Conservation (phyloP, 2,797 vertebrate genomes). For the Brachyalestes nurse region DNA sequence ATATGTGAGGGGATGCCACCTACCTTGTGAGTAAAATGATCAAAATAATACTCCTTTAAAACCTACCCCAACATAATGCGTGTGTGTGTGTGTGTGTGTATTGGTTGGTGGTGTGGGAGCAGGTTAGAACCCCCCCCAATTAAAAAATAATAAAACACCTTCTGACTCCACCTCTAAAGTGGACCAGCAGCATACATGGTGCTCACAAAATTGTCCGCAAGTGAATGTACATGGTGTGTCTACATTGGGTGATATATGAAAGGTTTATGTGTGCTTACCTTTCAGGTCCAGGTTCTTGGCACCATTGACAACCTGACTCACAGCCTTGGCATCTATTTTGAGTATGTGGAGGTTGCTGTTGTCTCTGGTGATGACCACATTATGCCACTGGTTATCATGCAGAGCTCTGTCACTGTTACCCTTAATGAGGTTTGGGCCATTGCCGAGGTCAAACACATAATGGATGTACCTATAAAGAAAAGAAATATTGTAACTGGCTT, state of each 20-base stretch:
- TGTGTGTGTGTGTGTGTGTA: too few species aligned
- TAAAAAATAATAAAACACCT: too few species aligned
- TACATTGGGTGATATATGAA: conserved; percentile 16
- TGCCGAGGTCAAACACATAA: conserved; percentile 97
- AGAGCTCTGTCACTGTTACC: conserved; percentile 93
- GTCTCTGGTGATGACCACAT: conserved; percentile 95
- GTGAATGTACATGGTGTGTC: background rate
- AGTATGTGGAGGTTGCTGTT: conserved; percentile 97
- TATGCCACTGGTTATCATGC: conserved; percentile 99
- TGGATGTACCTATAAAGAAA: conserved; percentile 83
- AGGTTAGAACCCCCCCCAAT: too few species aligned
- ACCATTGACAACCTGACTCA: conserved; percentile 95
- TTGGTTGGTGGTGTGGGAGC: too few species aligned
- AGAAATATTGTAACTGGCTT: too few species aligned
- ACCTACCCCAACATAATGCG: too few species aligned
- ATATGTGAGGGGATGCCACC: too few species aligned
- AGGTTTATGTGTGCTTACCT: conserved; percentile 71
- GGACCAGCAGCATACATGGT: background rate
- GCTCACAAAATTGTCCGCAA: background rate
- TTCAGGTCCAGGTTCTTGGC: conserved; percentile 97
- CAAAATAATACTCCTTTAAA: too few species aligned
- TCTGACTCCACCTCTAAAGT: too few species aligned
- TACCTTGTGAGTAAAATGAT: too few species aligned
- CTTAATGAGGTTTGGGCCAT: conserved; percentile 96
- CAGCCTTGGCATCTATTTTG: conserved; percentile 91